These are phyloP conservation scores for Odontophorus gujanensis DNA, from an alignment of 2,113 vertebrate genomes.

Conservation along the genomic window DNA sequence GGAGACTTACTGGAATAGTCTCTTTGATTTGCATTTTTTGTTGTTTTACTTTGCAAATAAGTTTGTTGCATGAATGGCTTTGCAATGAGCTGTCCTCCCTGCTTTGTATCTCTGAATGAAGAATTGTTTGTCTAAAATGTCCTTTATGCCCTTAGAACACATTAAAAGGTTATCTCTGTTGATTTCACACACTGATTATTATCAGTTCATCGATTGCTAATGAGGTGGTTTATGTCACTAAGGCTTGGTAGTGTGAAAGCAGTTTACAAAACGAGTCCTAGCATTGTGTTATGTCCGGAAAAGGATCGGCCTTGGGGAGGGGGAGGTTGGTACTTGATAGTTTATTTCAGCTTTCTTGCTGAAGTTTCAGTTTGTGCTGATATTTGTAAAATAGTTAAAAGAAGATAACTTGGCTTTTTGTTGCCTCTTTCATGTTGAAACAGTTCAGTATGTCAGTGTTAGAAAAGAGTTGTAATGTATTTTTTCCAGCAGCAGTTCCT, in stretches of 20 bases:
- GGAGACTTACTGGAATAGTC: not conserved
- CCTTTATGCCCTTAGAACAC: not conserved
- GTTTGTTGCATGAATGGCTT: not conserved
- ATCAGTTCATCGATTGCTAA: not conserved
- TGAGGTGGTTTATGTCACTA: not conserved
- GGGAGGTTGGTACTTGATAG: not conserved
- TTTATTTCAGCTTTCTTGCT: not conserved
- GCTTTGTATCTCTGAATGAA: not conserved
- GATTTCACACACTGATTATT: not conserved
- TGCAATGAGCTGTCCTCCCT: not conserved
- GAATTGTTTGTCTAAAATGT: not conserved
- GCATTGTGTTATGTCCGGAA: not conserved
- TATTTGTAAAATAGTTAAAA: not conserved
- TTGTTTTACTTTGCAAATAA: not conserved
- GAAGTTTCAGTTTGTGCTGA: not conserved
- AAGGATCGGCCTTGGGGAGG: not conserved
- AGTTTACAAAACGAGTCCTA: not conserved
- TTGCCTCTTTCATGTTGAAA: not conserved
- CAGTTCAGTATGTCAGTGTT: not conserved
- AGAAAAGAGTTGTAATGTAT: not conserved
- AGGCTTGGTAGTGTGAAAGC: not conserved
- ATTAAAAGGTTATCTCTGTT: not conserved
- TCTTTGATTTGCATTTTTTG: not conserved
- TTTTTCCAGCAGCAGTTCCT: slow-evolving; percentile 24
- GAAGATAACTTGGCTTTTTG: not conserved